Evolutionary conservation across 2,113 vertebrate species (phyloP).

Genomic region (Macrotus californicus): DNA sequence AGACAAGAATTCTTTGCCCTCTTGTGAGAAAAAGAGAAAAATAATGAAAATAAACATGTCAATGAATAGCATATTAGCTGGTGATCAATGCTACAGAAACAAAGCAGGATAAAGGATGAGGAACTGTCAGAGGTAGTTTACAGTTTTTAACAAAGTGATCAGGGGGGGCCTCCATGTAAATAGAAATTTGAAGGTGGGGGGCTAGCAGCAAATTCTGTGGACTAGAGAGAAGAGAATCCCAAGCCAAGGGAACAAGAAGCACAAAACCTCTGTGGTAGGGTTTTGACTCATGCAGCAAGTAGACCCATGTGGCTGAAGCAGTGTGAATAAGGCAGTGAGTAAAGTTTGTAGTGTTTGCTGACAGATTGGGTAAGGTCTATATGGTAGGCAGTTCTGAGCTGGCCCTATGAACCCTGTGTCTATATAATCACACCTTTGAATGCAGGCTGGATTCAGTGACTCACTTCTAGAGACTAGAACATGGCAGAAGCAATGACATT

Average conservation of each 20-base stretch:
- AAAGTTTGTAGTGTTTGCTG: neutral
- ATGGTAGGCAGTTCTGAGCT: neutral
- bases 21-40: neutral
- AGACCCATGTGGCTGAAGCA: neutral
- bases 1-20: neutral
- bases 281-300: neutral
- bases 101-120: neutral
- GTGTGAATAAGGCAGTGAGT: accelerated
- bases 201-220: neutral
- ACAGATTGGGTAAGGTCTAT: neutral
- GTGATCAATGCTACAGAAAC: neutral
- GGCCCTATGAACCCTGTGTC: neutral
- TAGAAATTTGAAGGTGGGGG: neutral
- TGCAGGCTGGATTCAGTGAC: neutral
- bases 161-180: neutral
- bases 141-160: neutral
- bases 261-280: neutral
- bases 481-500: neutral
- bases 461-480: neutral
- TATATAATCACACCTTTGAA: neutral
- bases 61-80: neutral
- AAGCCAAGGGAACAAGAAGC: neutral
- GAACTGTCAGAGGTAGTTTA: neutral
- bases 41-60: neutral
- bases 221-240: neutral